A percentile compares a stretch with the other conserved stretches of the same genome.
Evolutionary conservation across 1,140 invertebrate species (phyloP).

Genomic region (Cyclina sinensis): DNA sequence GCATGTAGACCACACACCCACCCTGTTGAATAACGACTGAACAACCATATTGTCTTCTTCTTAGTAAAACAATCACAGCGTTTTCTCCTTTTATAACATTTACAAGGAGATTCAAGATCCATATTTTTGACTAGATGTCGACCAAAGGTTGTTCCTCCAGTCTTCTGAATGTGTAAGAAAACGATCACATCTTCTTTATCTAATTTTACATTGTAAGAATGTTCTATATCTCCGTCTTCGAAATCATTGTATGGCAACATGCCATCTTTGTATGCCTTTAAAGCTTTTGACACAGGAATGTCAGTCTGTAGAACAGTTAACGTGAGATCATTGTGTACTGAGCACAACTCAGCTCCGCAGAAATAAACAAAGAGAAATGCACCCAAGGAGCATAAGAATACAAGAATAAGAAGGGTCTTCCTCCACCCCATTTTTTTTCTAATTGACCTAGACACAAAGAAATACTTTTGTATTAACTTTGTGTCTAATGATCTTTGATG

Average conservation of each 20-base stretch:
- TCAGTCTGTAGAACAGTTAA: not conserved
- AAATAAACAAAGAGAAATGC: slow-evolving; percentile 59
- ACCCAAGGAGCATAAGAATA: slow-evolving; percentile 26
- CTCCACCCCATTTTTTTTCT: slow-evolving; percentile 60
- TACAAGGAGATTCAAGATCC: slow-evolving; percentile 89
- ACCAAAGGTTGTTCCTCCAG: slow-evolving; percentile 96
- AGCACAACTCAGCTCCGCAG: slow-evolving; percentile 8
- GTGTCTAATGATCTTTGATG: not conserved
- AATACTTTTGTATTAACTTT: slow-evolving; percentile 18
- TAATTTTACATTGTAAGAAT: slow-evolving; percentile 72
- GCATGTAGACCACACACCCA: slow-evolving; percentile 99
- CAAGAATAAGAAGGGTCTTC: slow-evolving; percentile 16
- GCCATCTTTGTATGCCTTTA: slow-evolving; percentile 48
- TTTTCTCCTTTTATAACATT: slow-evolving; percentile 78
- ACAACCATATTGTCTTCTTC: slow-evolving; percentile 92
- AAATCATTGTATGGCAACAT: slow-evolving; percentile 58
- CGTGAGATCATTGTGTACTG: not conserved
- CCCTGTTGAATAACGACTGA: slow-evolving; percentile 99
- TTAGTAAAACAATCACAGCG: slow-evolving; percentile 82
- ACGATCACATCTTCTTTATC: slow-evolving; percentile 95
- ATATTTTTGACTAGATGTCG: slow-evolving; percentile 97
- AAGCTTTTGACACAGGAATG: slow-evolving; percentile 19
- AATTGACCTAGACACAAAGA: not conserved
- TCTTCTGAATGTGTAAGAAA: slow-evolving; percentile 99
- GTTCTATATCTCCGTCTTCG: slow-evolving; percentile 42